Evolutionary conservation across 1,140 invertebrate species (phyloP), one percentile per base, ranked within the genome.

Genomic region (Drosophila saltans): DNA sequence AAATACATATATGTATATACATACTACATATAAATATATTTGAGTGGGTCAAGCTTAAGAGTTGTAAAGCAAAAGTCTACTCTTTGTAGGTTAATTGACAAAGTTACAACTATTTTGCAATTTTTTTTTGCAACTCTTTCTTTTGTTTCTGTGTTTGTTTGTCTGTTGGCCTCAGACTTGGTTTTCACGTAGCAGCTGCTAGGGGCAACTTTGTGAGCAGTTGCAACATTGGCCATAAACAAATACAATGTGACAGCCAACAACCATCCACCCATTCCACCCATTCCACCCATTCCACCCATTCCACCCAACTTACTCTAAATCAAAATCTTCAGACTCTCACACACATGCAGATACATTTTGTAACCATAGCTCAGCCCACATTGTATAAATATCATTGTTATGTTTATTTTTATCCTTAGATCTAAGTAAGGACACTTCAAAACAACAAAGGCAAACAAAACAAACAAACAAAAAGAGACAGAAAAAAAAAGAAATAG

Each of bases 81-180:
- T 88, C 83, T 78, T 88, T 89, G 83, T 88, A 88, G 84, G 84
- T 89, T 89, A 89, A 89, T 89, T 89, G 84, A 89, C 84, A 90
- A 89, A 89, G 80, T 89, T 67, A 43, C 45, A 52, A 52, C 45
- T 52, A 52, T 52, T 48, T 52, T 52, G 45, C 45, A 2, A 52
- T 9, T 26, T 10, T 52, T 26, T 26, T 36, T 30, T 36, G 33
- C 33, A 36, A 36, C 45, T 80, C 70, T 90, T 78, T 89, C 69
- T 58, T 75, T 56, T 59, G 62, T 41, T 73, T 58, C 56, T 78
- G 74, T 67, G 71, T 77, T 86, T 78, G 61, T 78, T 61, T 78
- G 73, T 79, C 72, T 83, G 88, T 86, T 66, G 80, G 45, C 45
- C 76, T 88, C 69, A 77, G 74, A 83, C 75, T 79, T 68, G 83